Conservation (phyloP, 1,140 invertebrate species). For the Arion vulgaris region DNA sequence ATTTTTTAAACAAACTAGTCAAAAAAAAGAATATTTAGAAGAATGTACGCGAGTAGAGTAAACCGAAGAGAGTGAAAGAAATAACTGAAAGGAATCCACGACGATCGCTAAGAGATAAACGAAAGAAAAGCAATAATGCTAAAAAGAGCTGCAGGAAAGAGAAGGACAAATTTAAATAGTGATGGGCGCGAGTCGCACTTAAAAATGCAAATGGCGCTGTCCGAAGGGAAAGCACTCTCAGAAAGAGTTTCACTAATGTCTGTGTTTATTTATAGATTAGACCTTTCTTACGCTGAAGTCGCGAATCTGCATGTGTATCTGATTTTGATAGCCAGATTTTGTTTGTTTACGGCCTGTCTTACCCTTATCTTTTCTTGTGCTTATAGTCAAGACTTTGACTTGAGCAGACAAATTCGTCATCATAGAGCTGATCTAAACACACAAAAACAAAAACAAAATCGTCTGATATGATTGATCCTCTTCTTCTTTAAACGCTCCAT, state of each 20-base stretch:
- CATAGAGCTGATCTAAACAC: neutral
- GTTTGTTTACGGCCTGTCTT: conserved; percentile 27
- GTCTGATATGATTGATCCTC: no score
- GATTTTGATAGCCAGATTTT: conserved; percentile 30
- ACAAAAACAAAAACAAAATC: neutral
- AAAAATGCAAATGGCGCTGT: conserved; percentile 33
- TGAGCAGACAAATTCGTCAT: neutral
- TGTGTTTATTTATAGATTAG: conserved; percentile 40
- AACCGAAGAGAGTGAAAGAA: no score
- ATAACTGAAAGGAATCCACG: no score
- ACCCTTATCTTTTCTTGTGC: neutral
- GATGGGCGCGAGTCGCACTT: conserved; percentile 25
- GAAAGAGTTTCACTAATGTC: conserved; percentile 28
- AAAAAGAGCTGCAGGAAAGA: neutral
- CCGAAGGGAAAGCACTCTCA: neutral
- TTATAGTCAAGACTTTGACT: neutral
- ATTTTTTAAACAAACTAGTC: no score
- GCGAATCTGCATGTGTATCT: conserved; percentile 37
- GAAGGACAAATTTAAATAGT: conserved; percentile 13
- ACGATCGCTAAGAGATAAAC: no score
- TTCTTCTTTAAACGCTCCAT: no score
- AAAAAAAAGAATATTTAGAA: no score
- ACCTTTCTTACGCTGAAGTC: neutral
- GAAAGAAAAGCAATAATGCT: no score
- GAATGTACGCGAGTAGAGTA: no score